These are phyloP conservation scores for Drosophila meridionalis DNA, from an alignment of 2,888 invertebrate genomes.

Conservation along the genomic window DNA sequence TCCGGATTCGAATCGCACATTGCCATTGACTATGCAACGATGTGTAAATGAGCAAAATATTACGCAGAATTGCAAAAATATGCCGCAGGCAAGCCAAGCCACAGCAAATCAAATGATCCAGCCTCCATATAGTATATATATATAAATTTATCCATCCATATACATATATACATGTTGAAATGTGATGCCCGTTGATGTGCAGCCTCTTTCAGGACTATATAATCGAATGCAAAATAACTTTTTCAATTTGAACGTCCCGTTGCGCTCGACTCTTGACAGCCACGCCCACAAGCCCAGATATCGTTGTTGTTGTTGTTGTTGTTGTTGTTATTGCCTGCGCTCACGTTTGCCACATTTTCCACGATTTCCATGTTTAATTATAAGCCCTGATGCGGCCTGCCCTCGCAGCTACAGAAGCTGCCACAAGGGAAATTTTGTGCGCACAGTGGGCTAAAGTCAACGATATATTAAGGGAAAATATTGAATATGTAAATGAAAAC, in stretches of 20 bases:
- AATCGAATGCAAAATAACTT: slow-evolving; percentile 79
- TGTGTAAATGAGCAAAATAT: slow-evolving; percentile 79
- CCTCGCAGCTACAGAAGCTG: slow-evolving; percentile 35
- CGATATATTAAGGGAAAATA: background rate
- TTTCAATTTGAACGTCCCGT: slow-evolving; percentile 69
- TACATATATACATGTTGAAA: slow-evolving; percentile 6
- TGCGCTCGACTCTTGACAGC: slow-evolving; percentile 38
- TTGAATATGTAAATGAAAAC: background rate
- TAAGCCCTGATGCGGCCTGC: slow-evolving; percentile 54
- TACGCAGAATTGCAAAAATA: slow-evolving; percentile 73
- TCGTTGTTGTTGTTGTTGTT: slow-evolving; percentile 21
- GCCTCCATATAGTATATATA: background rate
- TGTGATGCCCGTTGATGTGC: slow-evolving; percentile 46
- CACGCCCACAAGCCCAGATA: slow-evolving; percentile 13
- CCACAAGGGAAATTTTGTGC: slow-evolving; percentile 71
- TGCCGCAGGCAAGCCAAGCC: slow-evolving; percentile 48
- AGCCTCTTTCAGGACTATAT: slow-evolving; percentile 50
- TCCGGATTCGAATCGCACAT: background rate
- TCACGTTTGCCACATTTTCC: slow-evolving; percentile 73
- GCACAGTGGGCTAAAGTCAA: slow-evolving; percentile 8
- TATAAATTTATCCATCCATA: background rate
- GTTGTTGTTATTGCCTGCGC: slow-evolving; percentile 43
- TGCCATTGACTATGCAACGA: slow-evolving; percentile 65
- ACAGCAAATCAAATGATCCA: slow-evolving; percentile 65
- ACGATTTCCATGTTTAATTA: slow-evolving; percentile 77